phyloP scores from a whole-genome alignment of 2,113 vertebrate species.

The Neomonachus schauinslandi region DNA sequence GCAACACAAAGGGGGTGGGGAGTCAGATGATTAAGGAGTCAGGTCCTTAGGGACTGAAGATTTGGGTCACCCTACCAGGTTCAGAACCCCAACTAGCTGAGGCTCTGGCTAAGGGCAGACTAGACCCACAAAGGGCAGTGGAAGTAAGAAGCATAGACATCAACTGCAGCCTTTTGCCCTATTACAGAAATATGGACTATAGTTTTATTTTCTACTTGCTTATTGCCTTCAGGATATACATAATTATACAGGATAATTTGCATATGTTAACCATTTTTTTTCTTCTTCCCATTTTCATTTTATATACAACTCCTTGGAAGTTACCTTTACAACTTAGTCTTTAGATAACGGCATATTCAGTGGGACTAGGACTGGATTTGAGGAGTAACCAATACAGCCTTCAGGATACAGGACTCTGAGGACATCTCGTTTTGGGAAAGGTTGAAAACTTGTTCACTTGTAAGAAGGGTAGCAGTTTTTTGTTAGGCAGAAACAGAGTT shows the following conservation, averaged over 20 bases:
- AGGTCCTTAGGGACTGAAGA: not conserved
- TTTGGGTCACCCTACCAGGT: not conserved
- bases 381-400: not conserved
- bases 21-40: not conserved
- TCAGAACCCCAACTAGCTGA: not conserved
- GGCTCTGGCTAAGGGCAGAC: not conserved
- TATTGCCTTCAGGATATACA: not conserved
- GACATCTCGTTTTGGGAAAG: not conserved
- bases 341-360: not conserved
- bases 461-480: not conserved
- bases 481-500: not conserved
- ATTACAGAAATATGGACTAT: not conserved
- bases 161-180: not conserved
- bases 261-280: not conserved
- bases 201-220: not conserved
- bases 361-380: not conserved
- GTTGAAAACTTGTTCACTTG: not conserved
- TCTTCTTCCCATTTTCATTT: not conserved
- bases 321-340: not conserved
- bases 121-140: not conserved
- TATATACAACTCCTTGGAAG: not conserved
- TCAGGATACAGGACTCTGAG: not conserved
- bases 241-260: not conserved
- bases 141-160: not conserved
- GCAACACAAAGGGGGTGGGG: too few relatives aligned